Base-by-base conservation (phyloP, 2,888 invertebrate species). In the Autographa gamma region DNA sequence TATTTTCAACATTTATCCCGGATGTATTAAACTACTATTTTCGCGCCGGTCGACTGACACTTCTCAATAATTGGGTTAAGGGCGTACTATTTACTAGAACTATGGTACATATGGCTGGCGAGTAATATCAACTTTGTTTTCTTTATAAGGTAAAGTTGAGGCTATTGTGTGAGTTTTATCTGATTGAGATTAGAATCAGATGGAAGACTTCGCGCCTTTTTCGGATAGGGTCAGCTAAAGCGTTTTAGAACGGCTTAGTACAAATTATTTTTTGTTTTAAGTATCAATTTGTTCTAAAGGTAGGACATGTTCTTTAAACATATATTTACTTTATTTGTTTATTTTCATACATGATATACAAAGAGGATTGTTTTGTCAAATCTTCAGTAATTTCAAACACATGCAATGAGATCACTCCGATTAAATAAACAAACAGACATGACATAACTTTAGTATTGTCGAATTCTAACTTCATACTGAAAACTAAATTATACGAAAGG, bases 31-130 rank as follows among this genome's bases (percentile, higher is more conserved):
- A 56, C 25, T 25, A 25, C 3, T 25, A 25, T 25, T 56, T 25
- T 19, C 25, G 54, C 54, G 54, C 54, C 54, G 54, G 25, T 56
- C 54, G 13, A 56, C 54, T 25, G 19, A 25, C 1, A 56, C 48
- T 48, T n/a, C 48, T 48, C 7, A 48, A 25, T 56, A 25, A 56
- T 56, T 56, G 9, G 54, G 54, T 56, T 56, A 56, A 56, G 54
- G 54, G 54, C 54, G 54, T 56, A 56, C 14, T 56, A 56, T 56
- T 56, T 19, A 19, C 54, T 54, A 56, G 25, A 19, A 56, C 19
- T 56, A 56, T 56, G n/a, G n/a, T n/a, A n/a, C n/a, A n/a, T n/a
- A n/a, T n/a, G 25, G 54, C 9, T 54, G 19, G 9, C 11, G 54
- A 13, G 25, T 56, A 56, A 25, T 13, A 25, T 56, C 4, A 56